Evolutionary conservation across 2,113 vertebrate genomes (phyloP).

Genomic region (Agapornis roseicollis): DNA sequence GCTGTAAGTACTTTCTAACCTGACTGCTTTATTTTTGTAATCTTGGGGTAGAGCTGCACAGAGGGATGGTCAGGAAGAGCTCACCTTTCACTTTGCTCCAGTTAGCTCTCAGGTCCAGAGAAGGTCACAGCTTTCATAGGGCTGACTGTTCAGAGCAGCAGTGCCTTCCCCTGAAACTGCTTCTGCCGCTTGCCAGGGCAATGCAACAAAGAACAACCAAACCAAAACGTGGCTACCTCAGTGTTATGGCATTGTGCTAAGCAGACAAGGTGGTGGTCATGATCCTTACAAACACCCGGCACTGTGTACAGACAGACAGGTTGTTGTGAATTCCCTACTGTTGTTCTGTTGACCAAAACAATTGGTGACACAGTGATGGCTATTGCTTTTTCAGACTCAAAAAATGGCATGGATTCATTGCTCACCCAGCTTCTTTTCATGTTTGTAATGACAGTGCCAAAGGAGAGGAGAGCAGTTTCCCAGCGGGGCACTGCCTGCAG

Average conservation of each 20-base stretch:
- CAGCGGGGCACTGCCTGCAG: background rate
- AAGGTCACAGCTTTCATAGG: background rate
- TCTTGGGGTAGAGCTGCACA: background rate
- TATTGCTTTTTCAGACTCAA: background rate
- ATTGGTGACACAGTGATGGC: background rate
- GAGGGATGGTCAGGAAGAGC: background rate
- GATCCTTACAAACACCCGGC: background rate
- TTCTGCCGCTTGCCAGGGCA: background rate
- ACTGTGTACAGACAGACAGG: rapidly evolving
- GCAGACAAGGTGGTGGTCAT: background rate
- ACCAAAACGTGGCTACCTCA: background rate
- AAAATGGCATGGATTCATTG: background rate
- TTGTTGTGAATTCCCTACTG: background rate
- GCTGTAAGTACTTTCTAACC: background rate
- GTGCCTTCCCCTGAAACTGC: background rate
- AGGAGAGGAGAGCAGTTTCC: background rate
- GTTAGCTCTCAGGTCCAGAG: background rate
- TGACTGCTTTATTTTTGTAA: background rate
- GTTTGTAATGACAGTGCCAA: background rate
- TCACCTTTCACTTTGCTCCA: background rate
- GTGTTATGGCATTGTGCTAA: background rate
- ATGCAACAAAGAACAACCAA: background rate
- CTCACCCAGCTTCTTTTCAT: background rate
- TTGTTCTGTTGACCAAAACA: background rate
- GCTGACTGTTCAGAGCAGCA: background rate